These are phyloP conservation scores for Tenthredo mesomela DNA, from an alignment of 2,888 invertebrate genomes.

Conservation along the genomic window DNA sequence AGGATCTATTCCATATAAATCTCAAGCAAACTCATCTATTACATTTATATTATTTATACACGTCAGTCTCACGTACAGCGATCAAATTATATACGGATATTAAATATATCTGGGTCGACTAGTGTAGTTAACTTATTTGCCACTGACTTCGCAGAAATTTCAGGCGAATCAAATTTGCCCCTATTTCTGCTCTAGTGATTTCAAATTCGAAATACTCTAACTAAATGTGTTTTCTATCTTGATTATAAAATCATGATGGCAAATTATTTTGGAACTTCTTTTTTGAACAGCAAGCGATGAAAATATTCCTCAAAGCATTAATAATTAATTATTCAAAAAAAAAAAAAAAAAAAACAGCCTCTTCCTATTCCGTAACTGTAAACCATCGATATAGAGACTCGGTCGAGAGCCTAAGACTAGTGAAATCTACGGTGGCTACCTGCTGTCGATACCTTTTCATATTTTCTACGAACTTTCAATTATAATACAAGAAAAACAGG, in stretches of 20 bases:
- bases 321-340: too few relatives aligned
- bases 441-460: not conserved
- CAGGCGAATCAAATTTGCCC: not conserved
- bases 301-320: too few relatives aligned
- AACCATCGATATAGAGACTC: not conserved
- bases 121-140: not conserved
- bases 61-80: not conserved
- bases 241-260: too few relatives aligned
- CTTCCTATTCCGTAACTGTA: too few relatives aligned
- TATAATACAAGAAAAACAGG: not conserved
- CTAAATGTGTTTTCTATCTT: too few relatives aligned
- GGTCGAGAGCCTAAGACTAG: not conserved
- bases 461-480: not conserved
- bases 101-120: not conserved
- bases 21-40: slow-evolving; percentile 1
- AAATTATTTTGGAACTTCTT: too few relatives aligned
- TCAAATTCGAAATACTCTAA: not conserved
- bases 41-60: slow-evolving; percentile 8
- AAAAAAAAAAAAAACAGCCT: too few relatives aligned
- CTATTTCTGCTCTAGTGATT: not conserved
- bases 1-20: slow-evolving; percentile 20
- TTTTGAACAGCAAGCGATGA: too few relatives aligned
- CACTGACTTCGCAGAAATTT: not conserved
- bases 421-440: not conserved
- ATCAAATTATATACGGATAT: not conserved